phyloP scores from a whole-genome alignment of 2,888 invertebrate species.

The Drosophila mimica region DNA sequence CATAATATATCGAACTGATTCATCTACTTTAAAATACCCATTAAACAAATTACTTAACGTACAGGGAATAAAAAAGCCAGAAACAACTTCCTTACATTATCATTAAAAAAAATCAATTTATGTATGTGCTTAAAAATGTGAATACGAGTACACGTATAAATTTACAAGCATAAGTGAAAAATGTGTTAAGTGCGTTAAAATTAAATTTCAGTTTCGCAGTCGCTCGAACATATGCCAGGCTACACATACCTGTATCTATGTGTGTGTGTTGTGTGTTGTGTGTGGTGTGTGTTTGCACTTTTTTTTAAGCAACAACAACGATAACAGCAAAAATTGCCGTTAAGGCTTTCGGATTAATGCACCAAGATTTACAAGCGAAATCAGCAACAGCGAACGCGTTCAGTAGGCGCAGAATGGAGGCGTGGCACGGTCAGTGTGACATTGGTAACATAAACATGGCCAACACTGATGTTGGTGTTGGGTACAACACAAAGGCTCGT shows the following conservation, averaged over 20 bases:
- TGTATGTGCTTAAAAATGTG: constrained; percentile 20
- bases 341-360: constrained; percentile 67
- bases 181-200: constrained; percentile 79
- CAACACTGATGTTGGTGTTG: constrained; percentile 4
- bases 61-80: constrained; percentile 17
- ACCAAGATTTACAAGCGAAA: constrained; percentile 69
- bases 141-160: constrained; percentile 34
- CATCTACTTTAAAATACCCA: not conserved
- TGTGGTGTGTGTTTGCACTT: constrained; percentile 6
- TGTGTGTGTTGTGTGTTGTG: not conserved
- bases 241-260: constrained; percentile 1
- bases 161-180: constrained; percentile 71
- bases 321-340: constrained; percentile 51
- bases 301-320: constrained; percentile 46
- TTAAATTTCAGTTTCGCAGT: constrained; percentile 67
- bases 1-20: not conserved
- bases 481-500: not conserved
- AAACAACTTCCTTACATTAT: constrained; percentile 46
- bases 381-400: constrained; percentile 33
- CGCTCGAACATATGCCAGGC: constrained; percentile 23
- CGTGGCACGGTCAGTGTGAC: constrained; percentile 11
- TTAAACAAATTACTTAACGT: not conserved
- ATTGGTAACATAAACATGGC: constrained; percentile 37
- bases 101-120: constrained; percentile 72
- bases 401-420: not conserved